Evolutionary conservation across 2,888 invertebrate species (phyloP), one percentile per base, ranked within the genome.

Genomic region (Drosophila cognata): DNA sequence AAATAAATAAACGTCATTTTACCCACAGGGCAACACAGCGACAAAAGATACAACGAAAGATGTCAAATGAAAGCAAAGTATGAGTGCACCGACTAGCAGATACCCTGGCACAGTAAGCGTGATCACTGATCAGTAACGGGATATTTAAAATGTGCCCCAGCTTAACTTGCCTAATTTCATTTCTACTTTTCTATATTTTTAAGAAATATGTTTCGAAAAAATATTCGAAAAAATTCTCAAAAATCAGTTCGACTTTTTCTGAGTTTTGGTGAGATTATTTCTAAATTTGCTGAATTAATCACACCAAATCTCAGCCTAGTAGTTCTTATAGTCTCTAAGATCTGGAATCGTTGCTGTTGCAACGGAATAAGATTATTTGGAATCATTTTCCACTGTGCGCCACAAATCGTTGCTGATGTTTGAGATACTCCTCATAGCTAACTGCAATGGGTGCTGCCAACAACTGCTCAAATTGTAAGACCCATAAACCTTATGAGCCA

Each of bases 1-100:
- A 58, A 67, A 72, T 69, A 80, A 80, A 74, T 77, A 80, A 78
- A 74, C 75, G 73, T 77, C 75, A 82, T 77, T 82, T 82, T 71
- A 75, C 61, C 65, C 75, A 64, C 28, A 71, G 77, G 77, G 80
- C 68, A 29, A 41, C 43, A 11, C 16, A 28, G 50, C 60, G 79
- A 75, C 67, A 73, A 64, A 62, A 29, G 52, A 8, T 13, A 48
- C n/a, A 29, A 25, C 7, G 60, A 18, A 46, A 56, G 48, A 46
- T 58, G n/a, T 29, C 25, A 8, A 46, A n/a, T 46, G 51, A 43
- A 21, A 21, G 33, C 38, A 35, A 8, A 3, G 1, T 16, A 16
- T 31, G 2, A 31, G 11, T 1, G n/a, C 18, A 1, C 29, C 29
- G n/a, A 31, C 43, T 18, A 8, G 11, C 16, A 21, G 11, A 57